Conservation (phyloP, 2,888 invertebrate genomes). For the Lasioglossum vierecki region DNA sequence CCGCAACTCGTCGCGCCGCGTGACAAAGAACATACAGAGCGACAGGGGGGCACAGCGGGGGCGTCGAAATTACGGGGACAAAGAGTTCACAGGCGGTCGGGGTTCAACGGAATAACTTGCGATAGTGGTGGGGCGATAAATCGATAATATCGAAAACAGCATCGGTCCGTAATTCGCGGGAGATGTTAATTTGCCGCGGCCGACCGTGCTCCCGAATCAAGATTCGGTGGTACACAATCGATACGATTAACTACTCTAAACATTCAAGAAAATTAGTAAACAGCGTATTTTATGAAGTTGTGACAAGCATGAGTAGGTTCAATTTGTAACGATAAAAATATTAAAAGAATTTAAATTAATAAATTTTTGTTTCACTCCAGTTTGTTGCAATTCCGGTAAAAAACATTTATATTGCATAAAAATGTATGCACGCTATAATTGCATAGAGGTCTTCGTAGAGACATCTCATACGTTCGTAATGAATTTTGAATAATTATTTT, state of each 20-base stretch:
- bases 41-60: background rate
- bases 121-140: constrained; percentile 23
- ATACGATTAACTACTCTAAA: background rate
- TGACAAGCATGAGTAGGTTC: background rate
- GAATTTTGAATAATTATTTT: background rate
- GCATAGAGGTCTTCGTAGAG: too few relatives aligned
- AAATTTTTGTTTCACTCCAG: background rate
- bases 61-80: background rate
- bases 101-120: background rate
- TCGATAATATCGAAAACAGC: constrained; percentile 50
- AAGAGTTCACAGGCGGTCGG: background rate
- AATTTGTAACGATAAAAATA: background rate
- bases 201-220: background rate
- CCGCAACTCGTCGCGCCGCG: constrained; percentile 20
- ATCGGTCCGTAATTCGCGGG: constrained; percentile 40
- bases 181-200: constrained; percentile 44
- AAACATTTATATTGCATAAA: too few relatives aligned
- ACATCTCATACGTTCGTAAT: background rate
- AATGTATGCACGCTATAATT: too few relatives aligned
- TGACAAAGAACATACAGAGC: constrained; percentile 1
- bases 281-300: background rate
- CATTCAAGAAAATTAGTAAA: background rate
- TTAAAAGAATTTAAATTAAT: background rate
- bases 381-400: background rate
- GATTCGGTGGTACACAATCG: background rate